Evolutionary conservation across 2,113 vertebrate species (phyloP).

Genomic region (Antidorcas marsupialis): DNA sequence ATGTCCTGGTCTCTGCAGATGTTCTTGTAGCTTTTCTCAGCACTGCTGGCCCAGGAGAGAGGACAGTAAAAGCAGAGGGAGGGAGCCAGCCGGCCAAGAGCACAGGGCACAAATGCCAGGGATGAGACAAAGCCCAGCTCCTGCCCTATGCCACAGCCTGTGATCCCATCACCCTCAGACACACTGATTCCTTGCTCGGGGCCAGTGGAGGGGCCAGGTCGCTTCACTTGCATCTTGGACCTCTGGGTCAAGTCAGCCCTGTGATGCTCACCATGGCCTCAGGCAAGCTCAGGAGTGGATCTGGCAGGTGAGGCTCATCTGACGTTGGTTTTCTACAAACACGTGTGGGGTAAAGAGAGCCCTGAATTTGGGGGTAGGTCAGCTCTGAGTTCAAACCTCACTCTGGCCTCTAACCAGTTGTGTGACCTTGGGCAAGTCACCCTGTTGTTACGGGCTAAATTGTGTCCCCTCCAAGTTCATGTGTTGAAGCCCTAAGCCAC

Average conservation of each 20-base stretch:
- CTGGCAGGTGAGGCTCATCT: background rate
- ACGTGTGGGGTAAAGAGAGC: background rate
- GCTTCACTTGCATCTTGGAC: background rate
- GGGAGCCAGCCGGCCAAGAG: background rate
- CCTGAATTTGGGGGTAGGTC: too few relatives aligned
- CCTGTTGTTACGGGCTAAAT: too few relatives aligned
- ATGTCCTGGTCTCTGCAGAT: background rate
- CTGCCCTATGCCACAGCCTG: background rate
- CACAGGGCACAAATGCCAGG: background rate
- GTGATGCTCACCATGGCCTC: background rate
- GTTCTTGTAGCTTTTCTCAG: background rate
- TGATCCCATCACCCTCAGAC: background rate
- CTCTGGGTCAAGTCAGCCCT: background rate
- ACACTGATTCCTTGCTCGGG: background rate
- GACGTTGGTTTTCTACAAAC: background rate
- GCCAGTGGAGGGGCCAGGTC: background rate
- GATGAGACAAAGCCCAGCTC: background rate
- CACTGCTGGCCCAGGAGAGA: background rate
- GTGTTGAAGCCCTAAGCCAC: background rate
- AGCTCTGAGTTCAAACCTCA: background rate
- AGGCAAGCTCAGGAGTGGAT: background rate
- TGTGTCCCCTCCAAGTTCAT: background rate
- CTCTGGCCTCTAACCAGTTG: background rate
- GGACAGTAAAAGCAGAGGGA: background rate
- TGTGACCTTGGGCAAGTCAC: background rate